Percentiles rank a stretch among this genome's conserved stretches.
phyloP scores from a whole-genome alignment of 2,888 invertebrate species.

The Apamea sordens region DNA sequence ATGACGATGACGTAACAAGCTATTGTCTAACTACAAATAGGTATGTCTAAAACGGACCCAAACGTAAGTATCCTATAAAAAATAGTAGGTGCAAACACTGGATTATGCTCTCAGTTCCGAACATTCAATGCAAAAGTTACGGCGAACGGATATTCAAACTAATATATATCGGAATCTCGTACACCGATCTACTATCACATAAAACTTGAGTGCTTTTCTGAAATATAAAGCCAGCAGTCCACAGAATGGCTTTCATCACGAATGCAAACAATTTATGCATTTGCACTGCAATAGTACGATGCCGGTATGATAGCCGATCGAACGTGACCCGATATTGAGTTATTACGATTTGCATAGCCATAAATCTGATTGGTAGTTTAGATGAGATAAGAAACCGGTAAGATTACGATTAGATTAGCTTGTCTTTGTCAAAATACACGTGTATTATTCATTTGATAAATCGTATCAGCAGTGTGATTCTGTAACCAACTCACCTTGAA shows the following conservation, averaged over 20 bases:
- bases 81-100: conserved; percentile 19
- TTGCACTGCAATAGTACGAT: conserved; percentile 25
- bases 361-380: conserved; percentile 46
- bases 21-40: not conserved
- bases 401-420: conserved; percentile 13
- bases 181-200: conserved; percentile 36
- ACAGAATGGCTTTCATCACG: conserved; percentile 57
- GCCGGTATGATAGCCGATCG: conserved; percentile 9
- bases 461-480: too few species aligned
- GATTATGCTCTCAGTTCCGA: conserved; percentile 27
- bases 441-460: not conserved
- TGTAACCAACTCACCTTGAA: too few species aligned
- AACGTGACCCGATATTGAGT: conserved; percentile 52
- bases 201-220: conserved; percentile 55
- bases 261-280: conserved; percentile 58
- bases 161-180: conserved; percentile 41
- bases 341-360: conserved; percentile 49
- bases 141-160: conserved; percentile 61
- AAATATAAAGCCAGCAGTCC: conserved; percentile 56
- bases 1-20: too few species aligned
- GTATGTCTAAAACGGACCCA: not conserved
- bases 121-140: conserved; percentile 46
- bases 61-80: not conserved
- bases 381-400: conserved; percentile 31
- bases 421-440: conserved; percentile 21